These are phyloP conservation scores for Pimephales promelas DNA, from an alignment of 2,113 vertebrate species.

Conservation along the genomic window DNA sequence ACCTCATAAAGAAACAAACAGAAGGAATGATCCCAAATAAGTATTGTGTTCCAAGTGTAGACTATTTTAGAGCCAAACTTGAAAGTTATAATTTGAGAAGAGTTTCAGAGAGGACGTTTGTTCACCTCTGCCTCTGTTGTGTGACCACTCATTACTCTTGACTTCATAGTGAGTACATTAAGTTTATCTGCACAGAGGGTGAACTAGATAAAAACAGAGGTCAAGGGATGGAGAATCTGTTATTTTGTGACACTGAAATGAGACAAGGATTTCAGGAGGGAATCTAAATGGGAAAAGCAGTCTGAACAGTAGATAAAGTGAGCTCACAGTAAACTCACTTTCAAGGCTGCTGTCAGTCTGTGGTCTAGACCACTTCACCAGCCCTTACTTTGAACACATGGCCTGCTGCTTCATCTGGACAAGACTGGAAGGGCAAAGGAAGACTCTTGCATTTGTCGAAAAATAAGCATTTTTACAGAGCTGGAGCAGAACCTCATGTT, in stretches of 20 bases:
- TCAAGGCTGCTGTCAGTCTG: constrained; percentile 34
- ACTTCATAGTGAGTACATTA: background rate
- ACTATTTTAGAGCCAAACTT: background rate
- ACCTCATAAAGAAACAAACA: background rate
- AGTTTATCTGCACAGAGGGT: constrained; percentile 8
- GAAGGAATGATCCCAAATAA: background rate
- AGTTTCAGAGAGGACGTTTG: background rate
- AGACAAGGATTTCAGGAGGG: background rate
- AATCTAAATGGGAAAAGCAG: constrained; percentile 46
- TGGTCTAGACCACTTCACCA: constrained; percentile 20
- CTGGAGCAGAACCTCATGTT: background rate
- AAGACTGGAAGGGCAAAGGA: constrained; percentile 17
- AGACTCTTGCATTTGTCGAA: background rate
- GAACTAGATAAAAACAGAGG: constrained; percentile 32
- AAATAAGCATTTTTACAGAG: background rate
- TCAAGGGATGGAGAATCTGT: constrained; percentile 20
- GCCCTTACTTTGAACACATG: constrained; percentile 20
- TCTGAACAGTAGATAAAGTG: constrained; percentile 29
- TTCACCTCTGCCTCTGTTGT: background rate
- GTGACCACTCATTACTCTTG: background rate
- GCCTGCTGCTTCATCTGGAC: constrained; percentile 28
- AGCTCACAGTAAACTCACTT: constrained; percentile 6
- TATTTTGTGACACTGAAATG: constrained; percentile 5
- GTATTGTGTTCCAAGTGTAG: background rate
- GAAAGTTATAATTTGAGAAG: background rate